Percentiles rank a stretch among this genome's conserved stretches.
Evolutionary conservation across 2,888 invertebrate species (phyloP).

Genomic region (Drosophila borborema): DNA sequence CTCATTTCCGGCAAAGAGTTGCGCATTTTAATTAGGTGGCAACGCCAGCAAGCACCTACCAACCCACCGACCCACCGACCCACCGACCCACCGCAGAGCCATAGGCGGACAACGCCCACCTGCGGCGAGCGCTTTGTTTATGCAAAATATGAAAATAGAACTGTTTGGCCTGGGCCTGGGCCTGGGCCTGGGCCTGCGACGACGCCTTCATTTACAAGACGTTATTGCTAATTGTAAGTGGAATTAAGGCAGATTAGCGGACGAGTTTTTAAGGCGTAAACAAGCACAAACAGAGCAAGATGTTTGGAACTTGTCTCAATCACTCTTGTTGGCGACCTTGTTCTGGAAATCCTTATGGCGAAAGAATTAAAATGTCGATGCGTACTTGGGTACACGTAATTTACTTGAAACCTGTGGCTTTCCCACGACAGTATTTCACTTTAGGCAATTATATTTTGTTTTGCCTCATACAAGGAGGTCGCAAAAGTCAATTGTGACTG

Average conservation of each 20-base stretch:
- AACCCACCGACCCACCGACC: not conserved
- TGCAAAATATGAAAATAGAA: slow-evolving; percentile 74
- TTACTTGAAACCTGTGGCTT: slow-evolving; percentile 7
- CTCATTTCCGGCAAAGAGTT: slow-evolving; percentile 79
- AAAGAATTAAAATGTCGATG: slow-evolving; percentile 33
- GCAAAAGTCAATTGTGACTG: slow-evolving; percentile 62
- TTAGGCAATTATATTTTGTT: slow-evolving; percentile 32
- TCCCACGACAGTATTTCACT: slow-evolving; percentile 7
- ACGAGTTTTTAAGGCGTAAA: slow-evolving; percentile 42
- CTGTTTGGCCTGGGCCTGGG: slow-evolving; percentile 1
- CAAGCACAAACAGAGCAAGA: slow-evolving; percentile 12
- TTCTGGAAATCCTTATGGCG: slow-evolving; percentile 52
- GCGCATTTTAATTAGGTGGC: slow-evolving; percentile 75
- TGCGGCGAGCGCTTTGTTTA: slow-evolving; percentile 67
- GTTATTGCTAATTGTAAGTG: slow-evolving; percentile 79
- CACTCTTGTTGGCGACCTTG: slow-evolving; percentile 50
- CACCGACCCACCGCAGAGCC: not conserved
- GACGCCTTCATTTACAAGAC: slow-evolving; percentile 63
- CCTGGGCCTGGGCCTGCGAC: slow-evolving; percentile 9
- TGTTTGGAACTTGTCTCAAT: slow-evolving; percentile 56
- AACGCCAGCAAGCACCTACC: slow-evolving; percentile 23
- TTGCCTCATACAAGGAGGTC: not conserved
- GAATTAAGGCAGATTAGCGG: slow-evolving; percentile 77
- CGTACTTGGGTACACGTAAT: slow-evolving; percentile 23
- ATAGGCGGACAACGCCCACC: slow-evolving; percentile 44